Evolutionary conservation across 1,140 invertebrate genomes (phyloP).

Genomic region (Periplaneta americana): DNA sequence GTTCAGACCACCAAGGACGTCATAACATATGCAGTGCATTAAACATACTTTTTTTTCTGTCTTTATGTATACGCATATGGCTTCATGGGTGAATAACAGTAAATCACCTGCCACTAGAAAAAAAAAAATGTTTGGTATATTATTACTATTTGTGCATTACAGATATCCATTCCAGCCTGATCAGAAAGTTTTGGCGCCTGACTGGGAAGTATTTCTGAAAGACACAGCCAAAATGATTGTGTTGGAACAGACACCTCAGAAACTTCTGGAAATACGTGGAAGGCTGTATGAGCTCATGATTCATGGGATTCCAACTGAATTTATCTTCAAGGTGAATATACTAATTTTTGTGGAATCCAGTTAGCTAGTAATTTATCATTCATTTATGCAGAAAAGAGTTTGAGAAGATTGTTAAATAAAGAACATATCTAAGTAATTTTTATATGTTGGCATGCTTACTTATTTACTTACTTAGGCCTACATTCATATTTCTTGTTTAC

Average conservation of each 20-base stretch:
- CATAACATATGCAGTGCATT: too few species aligned
- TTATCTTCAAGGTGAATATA: slow-evolving; percentile 75
- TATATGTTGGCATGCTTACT: neutral
- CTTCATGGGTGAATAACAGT: too few species aligned
- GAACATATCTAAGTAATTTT: neutral
- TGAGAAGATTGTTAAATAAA: neutral
- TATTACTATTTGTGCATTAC: too few species aligned
- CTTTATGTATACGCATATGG: too few species aligned
- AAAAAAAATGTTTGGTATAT: too few species aligned
- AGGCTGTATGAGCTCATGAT: slow-evolving; percentile 90
- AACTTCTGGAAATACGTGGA: slow-evolving; percentile 76
- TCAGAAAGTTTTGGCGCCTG: slow-evolving; percentile 79
- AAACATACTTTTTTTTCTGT: too few species aligned
- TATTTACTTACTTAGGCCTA: neutral
- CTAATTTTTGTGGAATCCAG: neutral
- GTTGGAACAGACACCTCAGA: slow-evolving; percentile 79
- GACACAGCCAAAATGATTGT: slow-evolving; percentile 87
- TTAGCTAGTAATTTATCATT: too few species aligned
- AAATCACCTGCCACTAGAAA: too few species aligned
- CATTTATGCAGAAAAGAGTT: neutral
- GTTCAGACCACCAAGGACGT: too few species aligned
- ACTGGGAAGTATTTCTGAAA: slow-evolving; percentile 88
- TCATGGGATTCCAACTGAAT: slow-evolving; percentile 89
- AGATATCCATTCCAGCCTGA: slow-evolving; percentile 77
- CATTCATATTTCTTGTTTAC: too few species aligned